These are phyloP conservation scores for Chloroceryle inda DNA, from an alignment of 2,797 vertebrate genomes.

Conservation along the genomic window DNA sequence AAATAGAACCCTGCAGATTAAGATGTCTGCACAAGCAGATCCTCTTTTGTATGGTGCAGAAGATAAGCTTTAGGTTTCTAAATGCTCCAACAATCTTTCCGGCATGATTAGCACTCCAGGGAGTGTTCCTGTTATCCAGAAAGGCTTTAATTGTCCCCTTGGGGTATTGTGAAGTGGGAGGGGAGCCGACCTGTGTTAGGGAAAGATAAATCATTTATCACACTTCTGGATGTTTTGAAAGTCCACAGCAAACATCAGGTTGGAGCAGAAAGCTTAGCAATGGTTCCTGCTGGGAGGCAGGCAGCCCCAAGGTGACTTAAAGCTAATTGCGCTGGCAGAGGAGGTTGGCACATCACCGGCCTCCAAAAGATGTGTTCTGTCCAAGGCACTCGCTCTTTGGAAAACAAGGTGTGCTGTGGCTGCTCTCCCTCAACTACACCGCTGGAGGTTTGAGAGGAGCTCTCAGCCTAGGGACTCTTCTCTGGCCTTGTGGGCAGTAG, in stretches of 20 bases:
- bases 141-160: conserved; percentile 43
- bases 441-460: neutral
- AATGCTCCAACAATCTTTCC: conserved; percentile 6
- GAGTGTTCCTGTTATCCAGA: conserved; percentile 38
- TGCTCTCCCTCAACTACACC: neutral
- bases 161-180: neutral
- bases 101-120: neutral
- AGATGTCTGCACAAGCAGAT: conserved; percentile 39
- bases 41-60: neutral
- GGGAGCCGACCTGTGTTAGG: neutral
- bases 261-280: conserved; percentile 9
- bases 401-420: neutral
- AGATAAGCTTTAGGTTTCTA: conserved; percentile 51
- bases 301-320: neutral
- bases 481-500: neutral
- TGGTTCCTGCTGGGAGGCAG: neutral
- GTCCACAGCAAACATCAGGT: neutral
- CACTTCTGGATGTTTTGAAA: conserved; percentile 40
- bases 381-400: neutral
- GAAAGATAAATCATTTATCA: conserved; percentile 53
- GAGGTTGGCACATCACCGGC: neutral
- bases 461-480: neutral
- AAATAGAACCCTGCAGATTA: conserved; percentile 55
- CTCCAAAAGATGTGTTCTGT: neutral
- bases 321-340: neutral